Percentiles rank a stretch among this genome's conserved stretches.
Evolutionary conservation across 2,888 invertebrate species (phyloP).

Genomic region (Eristalinus sepulchralis): DNA sequence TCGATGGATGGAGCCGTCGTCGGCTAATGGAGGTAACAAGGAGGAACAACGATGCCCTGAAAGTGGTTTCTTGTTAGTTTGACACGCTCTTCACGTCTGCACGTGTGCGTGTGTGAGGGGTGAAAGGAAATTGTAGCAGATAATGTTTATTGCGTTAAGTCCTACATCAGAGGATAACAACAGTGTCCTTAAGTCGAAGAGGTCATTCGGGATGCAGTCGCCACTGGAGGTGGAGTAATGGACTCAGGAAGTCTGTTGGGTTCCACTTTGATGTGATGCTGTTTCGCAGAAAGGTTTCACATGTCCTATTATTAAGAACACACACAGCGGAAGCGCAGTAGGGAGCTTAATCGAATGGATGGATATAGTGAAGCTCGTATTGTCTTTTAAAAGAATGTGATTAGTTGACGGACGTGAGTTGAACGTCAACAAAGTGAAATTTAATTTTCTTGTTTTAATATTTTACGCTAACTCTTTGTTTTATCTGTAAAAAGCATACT

Average conservation of each 20-base stretch:
- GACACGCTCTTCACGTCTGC: background rate
- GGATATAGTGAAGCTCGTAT: background rate
- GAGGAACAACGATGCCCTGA: background rate
- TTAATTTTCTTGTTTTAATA: too few species aligned
- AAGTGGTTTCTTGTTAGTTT: constrained; percentile 20
- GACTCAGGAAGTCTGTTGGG: background rate
- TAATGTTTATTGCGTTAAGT: constrained; percentile 15
- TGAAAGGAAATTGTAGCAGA: background rate
- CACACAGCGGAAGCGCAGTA: background rate
- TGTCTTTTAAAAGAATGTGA: too few species aligned
- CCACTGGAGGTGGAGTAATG: background rate
- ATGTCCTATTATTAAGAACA: background rate
- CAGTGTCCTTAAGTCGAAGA: background rate
- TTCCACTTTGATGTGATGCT: background rate
- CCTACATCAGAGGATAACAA: background rate
- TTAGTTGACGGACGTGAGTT: too few species aligned
- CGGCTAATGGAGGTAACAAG: background rate
- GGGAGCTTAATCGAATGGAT: background rate
- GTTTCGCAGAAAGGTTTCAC: background rate
- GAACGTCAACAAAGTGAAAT: too few species aligned
- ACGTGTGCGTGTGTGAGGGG: background rate
- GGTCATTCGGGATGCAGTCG: background rate
- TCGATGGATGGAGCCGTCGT: background rate
- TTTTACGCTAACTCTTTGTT: too few species aligned
- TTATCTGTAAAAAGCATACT: too few species aligned